A percentile compares a stretch with the other conserved stretches of the same genome.
These are phyloP conservation scores for Boloria euphrosyne DNA, from an alignment of 2,888 invertebrate genomes.

Conservation along the genomic window DNA sequence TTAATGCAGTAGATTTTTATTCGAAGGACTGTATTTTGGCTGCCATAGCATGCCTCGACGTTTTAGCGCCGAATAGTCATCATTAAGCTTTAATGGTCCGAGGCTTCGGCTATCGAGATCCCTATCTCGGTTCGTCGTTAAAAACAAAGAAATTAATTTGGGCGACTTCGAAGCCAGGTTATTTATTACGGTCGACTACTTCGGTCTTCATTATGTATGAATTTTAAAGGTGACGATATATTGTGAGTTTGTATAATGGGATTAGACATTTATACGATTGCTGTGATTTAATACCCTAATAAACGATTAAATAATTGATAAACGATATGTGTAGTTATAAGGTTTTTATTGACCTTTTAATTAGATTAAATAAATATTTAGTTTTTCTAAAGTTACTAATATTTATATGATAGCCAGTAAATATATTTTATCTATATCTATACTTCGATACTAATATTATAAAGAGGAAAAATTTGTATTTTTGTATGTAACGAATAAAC, in stretches of 20 bases:
- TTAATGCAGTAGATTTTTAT: neutral
- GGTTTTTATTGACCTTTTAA: neutral
- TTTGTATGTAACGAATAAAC: too few relatives aligned
- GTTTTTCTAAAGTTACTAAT: neutral
- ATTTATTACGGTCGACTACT: constrained; percentile 42
- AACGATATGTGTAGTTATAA: too few relatives aligned
- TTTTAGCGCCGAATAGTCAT: constrained; percentile 40
- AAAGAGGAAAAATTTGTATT: too few relatives aligned
- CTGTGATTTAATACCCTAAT: neutral
- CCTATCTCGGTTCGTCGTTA: constrained; percentile 51
- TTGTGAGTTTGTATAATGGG: constrained; percentile 27
- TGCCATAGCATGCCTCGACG: constrained; percentile 57
- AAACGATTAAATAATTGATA: too few relatives aligned
- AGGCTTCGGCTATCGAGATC: constrained; percentile 51
- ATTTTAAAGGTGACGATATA: constrained; percentile 30
- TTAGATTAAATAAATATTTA: neutral
- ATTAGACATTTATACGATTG: constrained; percentile 22
- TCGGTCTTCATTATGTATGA: constrained; percentile 36
- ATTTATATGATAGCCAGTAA: neutral
- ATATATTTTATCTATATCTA: too few relatives aligned
- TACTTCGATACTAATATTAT: too few relatives aligned
- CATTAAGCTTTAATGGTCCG: constrained; percentile 61
- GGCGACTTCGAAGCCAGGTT: constrained; percentile 41
- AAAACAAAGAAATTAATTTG: constrained; percentile 63
- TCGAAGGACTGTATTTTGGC: constrained; percentile 63